Conservation (phyloP, 2,888 invertebrate species). For the Branchellion lobata region DNA sequence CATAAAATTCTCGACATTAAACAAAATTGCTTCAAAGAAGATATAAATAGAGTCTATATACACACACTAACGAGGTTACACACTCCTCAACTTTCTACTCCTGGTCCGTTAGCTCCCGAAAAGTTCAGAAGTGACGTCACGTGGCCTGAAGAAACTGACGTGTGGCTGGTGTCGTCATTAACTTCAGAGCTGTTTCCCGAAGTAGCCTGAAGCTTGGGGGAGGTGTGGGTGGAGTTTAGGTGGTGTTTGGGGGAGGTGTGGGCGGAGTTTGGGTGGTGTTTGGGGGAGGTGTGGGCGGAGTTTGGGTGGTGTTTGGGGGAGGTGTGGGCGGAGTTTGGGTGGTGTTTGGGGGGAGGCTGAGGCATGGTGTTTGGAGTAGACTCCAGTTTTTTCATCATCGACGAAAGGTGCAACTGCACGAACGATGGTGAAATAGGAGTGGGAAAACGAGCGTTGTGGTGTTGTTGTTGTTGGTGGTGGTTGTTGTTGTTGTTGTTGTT, state of each 20-base stretch:
- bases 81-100: background rate
- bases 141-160: background rate
- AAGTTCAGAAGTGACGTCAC: background rate
- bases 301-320: too few species aligned
- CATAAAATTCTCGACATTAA: too few species aligned
- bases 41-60: too few species aligned
- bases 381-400: constrained; percentile 2
- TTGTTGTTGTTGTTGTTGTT: background rate
- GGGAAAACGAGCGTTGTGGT: background rate
- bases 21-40: too few species aligned
- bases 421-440: background rate
- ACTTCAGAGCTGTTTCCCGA: too few species aligned
- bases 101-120: background rate
- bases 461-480: too few species aligned
- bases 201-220: too few species aligned
- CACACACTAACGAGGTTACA: too few species aligned
- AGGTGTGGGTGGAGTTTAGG: too few species aligned
- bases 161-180: background rate
- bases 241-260: too few species aligned
- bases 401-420: constrained; percentile 4
- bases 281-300: too few species aligned
- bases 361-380: background rate
- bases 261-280: too few species aligned
- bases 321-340: background rate
- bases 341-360: background rate